phyloP scores from a whole-genome alignment of 2,113 vertebrate species.

The Meriones unguiculatus region DNA sequence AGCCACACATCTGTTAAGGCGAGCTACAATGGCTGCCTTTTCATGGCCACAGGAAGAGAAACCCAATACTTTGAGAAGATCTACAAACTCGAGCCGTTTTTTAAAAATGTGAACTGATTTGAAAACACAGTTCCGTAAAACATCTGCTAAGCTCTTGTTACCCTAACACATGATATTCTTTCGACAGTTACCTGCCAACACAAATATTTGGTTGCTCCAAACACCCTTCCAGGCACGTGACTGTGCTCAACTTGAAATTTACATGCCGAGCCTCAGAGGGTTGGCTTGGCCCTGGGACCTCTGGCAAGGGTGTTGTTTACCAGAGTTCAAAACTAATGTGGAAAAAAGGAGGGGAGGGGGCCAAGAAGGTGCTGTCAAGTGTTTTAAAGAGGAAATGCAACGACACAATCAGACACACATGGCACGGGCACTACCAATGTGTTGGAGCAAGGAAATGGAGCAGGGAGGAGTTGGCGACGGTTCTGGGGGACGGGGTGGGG shows the following conservation, averaged over 20 bases:
- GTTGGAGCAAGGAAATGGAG: not conserved
- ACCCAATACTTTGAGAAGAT: constrained; percentile 88
- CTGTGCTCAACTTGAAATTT: constrained; percentile 78
- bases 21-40: constrained; percentile 86
- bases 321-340: not conserved
- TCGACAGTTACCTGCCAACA: constrained; percentile 87
- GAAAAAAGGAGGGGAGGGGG: not conserved
- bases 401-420: not conserved
- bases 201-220: constrained; percentile 88
- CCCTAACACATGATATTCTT: constrained; percentile 87
- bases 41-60: constrained; percentile 88
- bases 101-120: constrained; percentile 86
- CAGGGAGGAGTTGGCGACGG: not conserved
- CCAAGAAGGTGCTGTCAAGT: constrained; percentile 29
- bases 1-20: constrained; percentile 87
- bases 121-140: constrained; percentile 88
- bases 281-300: constrained; percentile 64
- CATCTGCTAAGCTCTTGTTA: constrained; percentile 90
- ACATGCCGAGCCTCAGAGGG: constrained; percentile 25
- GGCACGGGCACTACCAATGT: fast-evolving
- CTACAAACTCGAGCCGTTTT: constrained; percentile 83
- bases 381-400: not conserved
- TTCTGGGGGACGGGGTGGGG: not conserved
- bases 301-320: constrained; percentile 32
- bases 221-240: constrained; percentile 84